Evolutionary conservation across 1,140 invertebrate genomes (phyloP), one percentile per base, ranked within the genome.

Genomic region (Pygmarrhopalites habei): DNA sequence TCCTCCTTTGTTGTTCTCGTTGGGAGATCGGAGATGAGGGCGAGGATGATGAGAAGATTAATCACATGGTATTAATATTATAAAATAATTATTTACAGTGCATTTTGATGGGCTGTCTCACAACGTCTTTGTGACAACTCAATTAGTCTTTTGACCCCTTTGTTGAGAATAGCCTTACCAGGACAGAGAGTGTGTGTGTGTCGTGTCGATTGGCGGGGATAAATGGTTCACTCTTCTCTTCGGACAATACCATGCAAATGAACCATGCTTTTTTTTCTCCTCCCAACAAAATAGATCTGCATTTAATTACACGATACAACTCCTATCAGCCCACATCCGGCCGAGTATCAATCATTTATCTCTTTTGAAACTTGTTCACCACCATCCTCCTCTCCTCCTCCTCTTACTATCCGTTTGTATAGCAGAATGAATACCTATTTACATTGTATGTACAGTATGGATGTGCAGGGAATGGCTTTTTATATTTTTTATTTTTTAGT

Each of bases 71-170:
- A 49, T 28, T 52, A 26, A 10, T 46, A 46, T n/a, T n/a, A n/a
- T n/a, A n/a, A n/a, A n/a, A 10, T 46, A 10, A n/a, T 46, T 46
- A n/a, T 46, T 10, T 46, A 46, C 19, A 14, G 23, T 49, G 46
- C n/a, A n/a, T 49, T 49, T 26, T 52, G 49, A 52, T 52, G 49
- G 49, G 49, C 7, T 28, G n/a, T 12, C 5, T 52, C 5, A 29
- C 7, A 26, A 3, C 3, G 28, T 26, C 49, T 52, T 29, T 52
- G 25, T 52, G 49, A 52, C 49, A 52, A 26, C 28, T 52, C 49
- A 52, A 52, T 52, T 52, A 52, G 49, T 52, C 49, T 52, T n/a
- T 29, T 52, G 49, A 52, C 49, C 49, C 49, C n/a, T 29, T 52
- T 14, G 5, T 21, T 12, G 19, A 49, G 14, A 10, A 39, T 39